Base-by-base conservation (phyloP, 1,140 invertebrate genomes). In the Drosophila oshimai region DNA sequence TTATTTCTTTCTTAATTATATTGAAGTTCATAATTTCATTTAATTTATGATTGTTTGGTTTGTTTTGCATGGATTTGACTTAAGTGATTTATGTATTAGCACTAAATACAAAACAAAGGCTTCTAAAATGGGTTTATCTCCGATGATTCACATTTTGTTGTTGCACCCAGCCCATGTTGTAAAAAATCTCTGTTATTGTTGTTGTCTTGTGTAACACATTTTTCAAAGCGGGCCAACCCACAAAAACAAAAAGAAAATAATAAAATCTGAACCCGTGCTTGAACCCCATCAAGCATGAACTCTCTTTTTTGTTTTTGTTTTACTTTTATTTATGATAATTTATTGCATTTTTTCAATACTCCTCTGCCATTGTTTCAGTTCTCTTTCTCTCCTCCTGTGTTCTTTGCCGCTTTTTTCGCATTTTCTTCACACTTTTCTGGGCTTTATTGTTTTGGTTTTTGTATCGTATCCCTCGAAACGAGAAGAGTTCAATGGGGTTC, bases 331-430 rank as follows among this genome's bases (percentile, higher is more conserved):
- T 76, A 73, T 54, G 53, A 80, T 84, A 87, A 86, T 87, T 86
- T 86, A 86, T 87, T 87, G 76, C 53, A 80, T 72, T 75, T 87
- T 76, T 61, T 74, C 47, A 49, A 71, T 79, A 47, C 50, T 67
- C 53, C 74, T 29, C 31, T 57, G 45, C 37, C 37, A 42, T 71
- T 67, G 44, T 73, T 45, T 68, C 24, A 58, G 28, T 28, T 71
- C 24, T 44, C 39, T 37, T 31, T 68, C 28, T 39, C 57, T 29
- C 69, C 71, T 70, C 74, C 54, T 34, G 13, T 31, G 18, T 68
- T 44, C 44, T 70, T 61, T 42, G 42, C 29, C 44, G 67, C 62
- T 72, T 83, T 81, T 69, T 44, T 73, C 37, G 53, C 62, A 62
- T 73, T 74, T 86, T 84, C 80, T 74, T 61, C 54, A 58, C 61